Evolutionary conservation across 2,888 invertebrate genomes (phyloP).

Genomic region (Protophormia terraenovae): DNA sequence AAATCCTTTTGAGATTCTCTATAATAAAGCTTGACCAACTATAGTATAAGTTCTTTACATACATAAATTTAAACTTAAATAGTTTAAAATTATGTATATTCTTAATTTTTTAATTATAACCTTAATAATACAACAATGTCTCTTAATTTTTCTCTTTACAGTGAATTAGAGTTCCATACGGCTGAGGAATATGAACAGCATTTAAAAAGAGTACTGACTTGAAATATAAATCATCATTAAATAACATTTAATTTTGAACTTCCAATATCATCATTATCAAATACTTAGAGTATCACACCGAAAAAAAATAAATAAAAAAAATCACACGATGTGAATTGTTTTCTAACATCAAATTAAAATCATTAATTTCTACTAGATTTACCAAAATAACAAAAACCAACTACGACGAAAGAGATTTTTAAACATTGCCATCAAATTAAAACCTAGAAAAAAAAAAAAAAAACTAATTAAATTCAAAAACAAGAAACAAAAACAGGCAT

Average conservation of each 20-base stretch:
- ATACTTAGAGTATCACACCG: slow-evolving; percentile 13
- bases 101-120: neutral
- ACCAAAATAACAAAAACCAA: slow-evolving; percentile 31
- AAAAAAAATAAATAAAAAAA: slow-evolving; percentile 3
- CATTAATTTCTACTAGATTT: slow-evolving; percentile 53
- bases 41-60: too few species aligned
- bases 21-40: too few species aligned
- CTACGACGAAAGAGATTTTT: slow-evolving; percentile 39
- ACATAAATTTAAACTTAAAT: too few species aligned
- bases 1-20: too few species aligned
- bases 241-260: slow-evolving; percentile 45
- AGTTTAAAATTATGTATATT: too few species aligned
- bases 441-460: neutral
- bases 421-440: slow-evolving; percentile 68
- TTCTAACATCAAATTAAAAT: slow-evolving; percentile 9
- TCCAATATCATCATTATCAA: slow-evolving; percentile 41
- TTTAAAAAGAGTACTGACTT: slow-evolving; percentile 76
- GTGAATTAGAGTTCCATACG: slow-evolving; percentile 75
- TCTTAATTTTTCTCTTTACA: slow-evolving; percentile 49
- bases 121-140: too few species aligned
- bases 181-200: slow-evolving; percentile 78
- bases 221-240: slow-evolving; percentile 58
- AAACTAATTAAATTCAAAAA: neutral
- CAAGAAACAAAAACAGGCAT: neutral
- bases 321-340: neutral